These are phyloP conservation scores for Eptesicus fuscus DNA, from an alignment of 2,113 vertebrate genomes.

Conservation along the genomic window DNA sequence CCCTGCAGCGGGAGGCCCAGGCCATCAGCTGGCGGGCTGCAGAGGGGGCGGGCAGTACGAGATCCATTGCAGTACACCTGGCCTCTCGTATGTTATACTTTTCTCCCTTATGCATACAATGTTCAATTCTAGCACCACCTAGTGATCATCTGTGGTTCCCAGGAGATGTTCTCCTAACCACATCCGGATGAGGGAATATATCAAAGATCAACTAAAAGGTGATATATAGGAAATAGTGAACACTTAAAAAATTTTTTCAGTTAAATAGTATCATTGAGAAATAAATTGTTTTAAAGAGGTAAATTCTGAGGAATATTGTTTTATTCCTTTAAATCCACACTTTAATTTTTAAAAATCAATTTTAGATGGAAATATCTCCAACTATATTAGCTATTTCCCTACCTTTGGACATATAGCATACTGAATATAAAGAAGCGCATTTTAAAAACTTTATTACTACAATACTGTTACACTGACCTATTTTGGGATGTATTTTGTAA, in stretches of 20 bases:
- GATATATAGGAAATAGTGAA: neutral
- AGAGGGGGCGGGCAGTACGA: no score
- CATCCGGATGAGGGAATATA: neutral
- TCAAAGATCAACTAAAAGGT: neutral
- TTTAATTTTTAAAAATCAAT: conserved; percentile 6
- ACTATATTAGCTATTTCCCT: neutral
- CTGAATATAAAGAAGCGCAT: neutral
- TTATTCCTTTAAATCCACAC: neutral
- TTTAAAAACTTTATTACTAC: neutral
- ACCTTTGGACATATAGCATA: neutral
- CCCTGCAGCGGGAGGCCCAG: no score
- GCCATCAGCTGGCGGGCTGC: no score
- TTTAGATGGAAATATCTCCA: neutral
- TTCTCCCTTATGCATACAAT: neutral
- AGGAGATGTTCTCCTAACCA: neutral
- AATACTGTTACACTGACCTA: neutral
- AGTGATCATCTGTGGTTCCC: neutral
- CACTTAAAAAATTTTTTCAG: neutral
- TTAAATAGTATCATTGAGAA: neutral
- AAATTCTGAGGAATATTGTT: neutral
- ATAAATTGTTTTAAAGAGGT: neutral
- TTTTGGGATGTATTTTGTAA: neutral
- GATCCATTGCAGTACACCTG: no score
- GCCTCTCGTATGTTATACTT: neutral
- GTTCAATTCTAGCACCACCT: neutral